Conservation (phyloP, 2,797 vertebrate species). For the Myripristis murdjan region DNA sequence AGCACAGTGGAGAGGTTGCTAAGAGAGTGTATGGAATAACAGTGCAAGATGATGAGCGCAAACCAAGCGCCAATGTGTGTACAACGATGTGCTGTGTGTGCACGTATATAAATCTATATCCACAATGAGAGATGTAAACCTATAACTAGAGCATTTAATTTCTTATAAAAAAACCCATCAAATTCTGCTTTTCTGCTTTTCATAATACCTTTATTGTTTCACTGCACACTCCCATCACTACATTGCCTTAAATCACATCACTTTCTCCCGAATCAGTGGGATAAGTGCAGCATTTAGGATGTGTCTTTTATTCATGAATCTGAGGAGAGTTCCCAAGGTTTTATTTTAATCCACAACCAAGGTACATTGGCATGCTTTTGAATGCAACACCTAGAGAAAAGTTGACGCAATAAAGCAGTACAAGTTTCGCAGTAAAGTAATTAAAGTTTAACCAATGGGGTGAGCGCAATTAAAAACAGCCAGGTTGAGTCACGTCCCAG, state of each 20-base stretch:
- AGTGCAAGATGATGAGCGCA: background rate
- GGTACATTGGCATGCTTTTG: conserved; percentile 51
- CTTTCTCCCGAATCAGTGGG: conserved; percentile 21
- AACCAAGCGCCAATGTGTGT: background rate
- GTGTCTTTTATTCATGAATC: conserved; percentile 53
- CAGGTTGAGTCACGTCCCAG: conserved; percentile 33
- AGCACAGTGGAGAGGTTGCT: conserved; percentile 42
- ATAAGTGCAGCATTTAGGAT: conserved; percentile 38
- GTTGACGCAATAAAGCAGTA: conserved; percentile 38
- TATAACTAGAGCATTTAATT: background rate
- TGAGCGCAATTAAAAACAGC: conserved; percentile 50
- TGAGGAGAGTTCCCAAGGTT: conserved; percentile 2
- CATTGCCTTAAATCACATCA: conserved; percentile 11
- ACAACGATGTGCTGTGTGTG: background rate
- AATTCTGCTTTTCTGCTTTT: background rate
- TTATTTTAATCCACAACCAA: conserved; percentile 20
- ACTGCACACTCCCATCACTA: conserved; percentile 24
- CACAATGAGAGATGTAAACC: background rate
- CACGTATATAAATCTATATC: conserved; percentile 6
- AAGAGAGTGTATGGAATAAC: conserved; percentile 23
- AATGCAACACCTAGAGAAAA: conserved; percentile 33
- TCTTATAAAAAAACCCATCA: background rate
- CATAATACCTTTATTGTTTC: background rate
- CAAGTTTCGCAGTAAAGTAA: conserved; percentile 37
- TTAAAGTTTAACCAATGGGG: conserved; percentile 43